These are phyloP conservation scores for human (Homo sapiens) DNA, from an alignment of 2,113 vertebrate genomes.

Conservation along the genomic window GRCh38 chr1:221366001-221366500, in stretches of 20 bases:
- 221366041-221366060: neutral
- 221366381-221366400: neutral
- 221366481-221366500: neutral
- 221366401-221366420: neutral
- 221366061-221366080: neutral
- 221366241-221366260: neutral
- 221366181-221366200: neutral
- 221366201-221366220: neutral
- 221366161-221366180: neutral
- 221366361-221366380: neutral
- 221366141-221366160: neutral
- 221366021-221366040: neutral
- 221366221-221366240: neutral
- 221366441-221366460: neutral
- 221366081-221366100: neutral
- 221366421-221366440: neutral
- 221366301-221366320: neutral
- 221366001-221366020: neutral
- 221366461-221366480: neutral
- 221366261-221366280: neutral
- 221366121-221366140: neutral
- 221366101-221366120: neutral
- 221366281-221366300: neutral
- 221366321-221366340: neutral
- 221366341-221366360: neutral